phyloP scores from a whole-genome alignment of 1,140 invertebrate species.

The Wiebesia pumilae region DNA sequence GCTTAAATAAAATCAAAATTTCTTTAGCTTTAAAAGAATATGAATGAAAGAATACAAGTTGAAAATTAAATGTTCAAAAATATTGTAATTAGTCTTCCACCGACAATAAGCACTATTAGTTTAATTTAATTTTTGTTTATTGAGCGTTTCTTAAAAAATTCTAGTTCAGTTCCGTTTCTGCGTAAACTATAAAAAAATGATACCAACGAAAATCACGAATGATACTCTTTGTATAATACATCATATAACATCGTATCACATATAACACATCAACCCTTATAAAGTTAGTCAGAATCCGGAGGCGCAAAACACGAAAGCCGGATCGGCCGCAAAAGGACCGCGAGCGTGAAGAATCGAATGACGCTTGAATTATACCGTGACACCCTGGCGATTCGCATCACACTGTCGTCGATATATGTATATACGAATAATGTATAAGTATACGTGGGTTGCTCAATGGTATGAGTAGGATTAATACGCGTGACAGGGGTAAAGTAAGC shows the following conservation, averaged over 20 bases:
- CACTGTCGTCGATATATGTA: neutral
- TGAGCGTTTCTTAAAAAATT: no score
- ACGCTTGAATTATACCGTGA: slow-evolving; percentile 70
- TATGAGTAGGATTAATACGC: slow-evolving; percentile 41
- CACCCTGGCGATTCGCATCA: slow-evolving; percentile 50
- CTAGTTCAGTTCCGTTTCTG: no score
- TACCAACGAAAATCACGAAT: neutral
- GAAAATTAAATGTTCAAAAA: no score
- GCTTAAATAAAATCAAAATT: no score
- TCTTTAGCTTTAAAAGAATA: no score
- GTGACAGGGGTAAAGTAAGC: slow-evolving; percentile 52
- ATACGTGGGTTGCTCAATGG: slow-evolving; percentile 1
- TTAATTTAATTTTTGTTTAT: no score
- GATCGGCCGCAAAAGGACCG: slow-evolving; percentile 33
- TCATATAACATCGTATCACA: no score
- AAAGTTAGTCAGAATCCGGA: neutral
- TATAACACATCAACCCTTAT: slow-evolving; percentile 18
- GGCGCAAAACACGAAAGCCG: slow-evolving; percentile 9
- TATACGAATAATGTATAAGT: neutral
- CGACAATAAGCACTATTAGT: no score
- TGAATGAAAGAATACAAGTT: no score
- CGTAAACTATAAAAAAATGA: neutral
- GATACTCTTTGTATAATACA: no score
- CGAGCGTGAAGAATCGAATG: slow-evolving; percentile 68
- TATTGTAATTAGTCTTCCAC: no score